Percentiles rank a stretch among this genome's conserved stretches.
Conservation (phyloP, 2,888 invertebrate species). For the Petrophora chlorosata region DNA sequence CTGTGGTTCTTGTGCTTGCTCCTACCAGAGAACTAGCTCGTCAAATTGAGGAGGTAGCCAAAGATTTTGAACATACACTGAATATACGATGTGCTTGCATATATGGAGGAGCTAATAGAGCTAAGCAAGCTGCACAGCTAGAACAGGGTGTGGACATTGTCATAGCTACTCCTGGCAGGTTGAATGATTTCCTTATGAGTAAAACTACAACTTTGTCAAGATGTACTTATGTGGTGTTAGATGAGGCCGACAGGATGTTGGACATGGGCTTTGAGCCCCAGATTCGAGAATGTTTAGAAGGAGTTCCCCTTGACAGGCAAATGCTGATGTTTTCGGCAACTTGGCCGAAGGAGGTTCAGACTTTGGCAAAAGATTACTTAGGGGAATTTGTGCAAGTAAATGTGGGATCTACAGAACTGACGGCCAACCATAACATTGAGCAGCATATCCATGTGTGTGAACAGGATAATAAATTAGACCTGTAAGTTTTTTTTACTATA, state of each 20-base stretch:
- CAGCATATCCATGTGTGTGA: constrained; percentile 93
- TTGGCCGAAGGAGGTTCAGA: constrained; percentile 97
- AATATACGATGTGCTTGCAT: constrained; percentile 91
- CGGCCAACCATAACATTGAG: constrained; percentile 95
- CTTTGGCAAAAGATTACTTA: constrained; percentile 95
- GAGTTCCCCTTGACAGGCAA: constrained; percentile 95
- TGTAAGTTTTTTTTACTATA: no score
- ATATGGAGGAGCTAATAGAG: constrained; percentile 93
- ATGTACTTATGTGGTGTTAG: constrained; percentile 92
- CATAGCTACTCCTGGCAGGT: constrained; percentile 94
- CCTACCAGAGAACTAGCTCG: constrained; percentile 91
- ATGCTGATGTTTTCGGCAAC: constrained; percentile 99
- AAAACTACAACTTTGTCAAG: constrained; percentile 88
- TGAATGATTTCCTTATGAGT: constrained; percentile 91
- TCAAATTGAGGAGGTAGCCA: constrained; percentile 91
- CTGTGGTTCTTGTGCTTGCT: constrained; percentile 91
- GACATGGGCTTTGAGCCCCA: constrained; percentile 99
- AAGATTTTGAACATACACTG: constrained; percentile 88
- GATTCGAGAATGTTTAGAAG: constrained; percentile 94
- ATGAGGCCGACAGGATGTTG: constrained; percentile 97
- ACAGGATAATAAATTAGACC: constrained; percentile 89
- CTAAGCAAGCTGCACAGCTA: constrained; percentile 85
- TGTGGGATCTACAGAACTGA: constrained; percentile 93
- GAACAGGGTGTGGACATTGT: constrained; percentile 91
- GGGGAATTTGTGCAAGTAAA: constrained; percentile 95